phyloP scores from a whole-genome alignment of 2,797 vertebrate species.

The Hydrolagus colliei region DNA sequence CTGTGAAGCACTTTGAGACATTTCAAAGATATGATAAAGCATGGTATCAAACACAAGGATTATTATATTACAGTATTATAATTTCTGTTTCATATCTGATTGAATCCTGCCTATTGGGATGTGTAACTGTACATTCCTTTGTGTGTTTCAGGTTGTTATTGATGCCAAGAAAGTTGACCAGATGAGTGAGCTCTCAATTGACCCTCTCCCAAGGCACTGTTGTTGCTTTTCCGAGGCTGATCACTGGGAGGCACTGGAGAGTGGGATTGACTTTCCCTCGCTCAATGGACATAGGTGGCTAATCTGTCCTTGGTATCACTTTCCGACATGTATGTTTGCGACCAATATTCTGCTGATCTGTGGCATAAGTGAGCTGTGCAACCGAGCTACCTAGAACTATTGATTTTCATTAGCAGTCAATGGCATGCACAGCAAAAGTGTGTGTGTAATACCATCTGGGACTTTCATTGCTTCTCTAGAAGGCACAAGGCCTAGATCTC shows the following conservation, averaged over 20 bases:
- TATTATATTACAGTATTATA: too few species aligned
- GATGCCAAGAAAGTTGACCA: too few species aligned
- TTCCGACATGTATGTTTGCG: background rate
- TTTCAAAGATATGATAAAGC: too few species aligned
- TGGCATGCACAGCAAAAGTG: background rate
- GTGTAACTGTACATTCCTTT: too few species aligned
- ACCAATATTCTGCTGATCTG: background rate
- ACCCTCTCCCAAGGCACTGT: background rate
- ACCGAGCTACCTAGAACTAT: background rate
- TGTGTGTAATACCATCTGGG: background rate
- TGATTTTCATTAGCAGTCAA: background rate
- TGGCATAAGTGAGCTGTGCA: background rate
- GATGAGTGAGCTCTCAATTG: background rate
- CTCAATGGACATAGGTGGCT: background rate
- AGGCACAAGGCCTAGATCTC: too few species aligned
- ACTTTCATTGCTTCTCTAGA: too few species aligned
- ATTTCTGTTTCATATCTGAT: too few species aligned
- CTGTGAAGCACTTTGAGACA: too few species aligned
- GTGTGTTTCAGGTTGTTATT: too few species aligned
- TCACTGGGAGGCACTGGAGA: background rate
- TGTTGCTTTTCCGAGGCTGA: background rate
- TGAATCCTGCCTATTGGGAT: too few species aligned
- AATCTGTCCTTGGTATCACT: background rate
- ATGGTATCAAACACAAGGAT: too few species aligned
- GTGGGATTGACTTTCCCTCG: background rate